A percentile compares a stretch with the other conserved stretches of the same genome.
phyloP scores from a whole-genome alignment of 2,797 vertebrate genomes.

The Onychomys torridus region DNA sequence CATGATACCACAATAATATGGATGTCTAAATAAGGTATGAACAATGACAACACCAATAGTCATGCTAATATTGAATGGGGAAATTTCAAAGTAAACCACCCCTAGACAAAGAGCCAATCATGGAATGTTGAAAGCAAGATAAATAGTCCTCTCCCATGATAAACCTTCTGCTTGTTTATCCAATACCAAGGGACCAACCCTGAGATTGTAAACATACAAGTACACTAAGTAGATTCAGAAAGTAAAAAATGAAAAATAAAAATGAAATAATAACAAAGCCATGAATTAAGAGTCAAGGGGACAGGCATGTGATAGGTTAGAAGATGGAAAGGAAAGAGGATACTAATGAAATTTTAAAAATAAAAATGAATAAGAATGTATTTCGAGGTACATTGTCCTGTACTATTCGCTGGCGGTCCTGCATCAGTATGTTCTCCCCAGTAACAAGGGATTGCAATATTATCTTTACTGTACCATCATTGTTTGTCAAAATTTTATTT shows the following conservation, averaged over 20 bases:
- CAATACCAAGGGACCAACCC: not conserved
- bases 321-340: fast-evolving
- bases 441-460: not conserved
- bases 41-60: not conserved
- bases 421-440: not conserved
- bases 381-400: not conserved
- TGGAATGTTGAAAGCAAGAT: not conserved
- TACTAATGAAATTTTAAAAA: not conserved
- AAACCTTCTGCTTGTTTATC: no score
- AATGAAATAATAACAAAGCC: not conserved
- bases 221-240: not conserved
- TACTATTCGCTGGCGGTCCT: not conserved
- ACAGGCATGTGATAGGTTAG: not conserved
- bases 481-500: not conserved
- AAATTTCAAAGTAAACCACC: not conserved
- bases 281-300: not conserved
- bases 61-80: no score
- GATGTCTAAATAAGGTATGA: not conserved
- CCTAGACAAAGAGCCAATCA: not conserved
- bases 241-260: not conserved
- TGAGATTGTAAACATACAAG: not conserved
- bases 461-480: not conserved
- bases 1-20: not conserved
- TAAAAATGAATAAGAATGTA: not conserved
- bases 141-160: not conserved